These are phyloP conservation scores for Eulithis prunata DNA, from an alignment of 2,888 invertebrate genomes.

Conservation along the genomic window DNA sequence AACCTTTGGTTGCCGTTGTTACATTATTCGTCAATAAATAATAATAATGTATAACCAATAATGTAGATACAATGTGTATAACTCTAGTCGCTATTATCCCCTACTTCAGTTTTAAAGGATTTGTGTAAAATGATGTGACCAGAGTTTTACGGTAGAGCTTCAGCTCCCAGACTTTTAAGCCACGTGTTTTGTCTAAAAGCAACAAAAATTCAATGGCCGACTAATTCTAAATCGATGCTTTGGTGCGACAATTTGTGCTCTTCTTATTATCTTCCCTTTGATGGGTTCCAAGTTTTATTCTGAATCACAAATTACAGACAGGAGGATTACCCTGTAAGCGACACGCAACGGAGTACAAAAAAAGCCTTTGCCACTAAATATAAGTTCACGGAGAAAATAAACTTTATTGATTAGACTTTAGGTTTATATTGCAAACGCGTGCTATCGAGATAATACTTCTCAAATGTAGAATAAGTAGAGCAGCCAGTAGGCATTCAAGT, in stretches of 20 bases:
- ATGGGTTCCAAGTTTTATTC: constrained; percentile 63
- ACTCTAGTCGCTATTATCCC: too few species aligned
- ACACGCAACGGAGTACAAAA: constrained; percentile 72
- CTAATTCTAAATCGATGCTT: constrained; percentile 37
- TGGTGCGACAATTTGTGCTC: constrained; percentile 38
- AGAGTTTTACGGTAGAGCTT: too few species aligned
- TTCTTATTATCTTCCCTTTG: constrained; percentile 55
- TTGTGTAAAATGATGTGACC: too few species aligned
- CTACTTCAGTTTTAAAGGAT: too few species aligned
- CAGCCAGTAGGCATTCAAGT: too few species aligned
- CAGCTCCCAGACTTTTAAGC: too few species aligned
- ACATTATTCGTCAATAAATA: too few species aligned
- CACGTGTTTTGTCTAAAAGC: constrained; percentile 11
- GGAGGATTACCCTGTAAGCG: constrained; percentile 68
- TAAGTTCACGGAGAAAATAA: not conserved
- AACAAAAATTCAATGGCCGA: constrained; percentile 31
- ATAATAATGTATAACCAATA: too few species aligned
- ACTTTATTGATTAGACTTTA: not conserved
- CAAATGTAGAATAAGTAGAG: not conserved
- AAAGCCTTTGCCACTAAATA: not conserved
- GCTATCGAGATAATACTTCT: not conserved
- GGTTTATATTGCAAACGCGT: not conserved
- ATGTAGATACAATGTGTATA: too few species aligned
- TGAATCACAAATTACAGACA: constrained; percentile 72
- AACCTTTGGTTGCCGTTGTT: too few species aligned